Conservation (phyloP, 2,888 invertebrate genomes). For the Macrosiphum euphorbiae region DNA sequence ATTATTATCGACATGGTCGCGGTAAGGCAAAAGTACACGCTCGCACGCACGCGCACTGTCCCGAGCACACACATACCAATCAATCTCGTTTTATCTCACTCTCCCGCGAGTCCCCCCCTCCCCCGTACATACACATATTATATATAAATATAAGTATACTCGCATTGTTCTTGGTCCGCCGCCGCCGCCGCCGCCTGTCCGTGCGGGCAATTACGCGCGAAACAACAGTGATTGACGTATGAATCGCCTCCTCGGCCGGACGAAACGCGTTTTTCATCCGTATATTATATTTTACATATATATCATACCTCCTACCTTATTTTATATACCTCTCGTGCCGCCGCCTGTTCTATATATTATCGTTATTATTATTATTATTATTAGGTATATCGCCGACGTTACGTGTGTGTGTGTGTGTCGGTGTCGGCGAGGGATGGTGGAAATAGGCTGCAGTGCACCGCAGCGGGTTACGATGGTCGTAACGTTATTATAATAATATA, state of each 20-base stretch:
- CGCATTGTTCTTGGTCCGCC: conserved; percentile 22
- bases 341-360: conserved; percentile 4
- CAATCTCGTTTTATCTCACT: conserved; percentile 56
- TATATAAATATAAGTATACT: not conserved
- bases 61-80: not conserved
- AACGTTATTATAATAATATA: not conserved
- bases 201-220: conserved; percentile 60
- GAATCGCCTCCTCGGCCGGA: conserved; percentile 55
- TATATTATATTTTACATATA: not conserved
- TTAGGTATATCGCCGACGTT: conserved; percentile 10
- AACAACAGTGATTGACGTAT: conserved; percentile 60
- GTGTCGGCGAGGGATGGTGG: not conserved
- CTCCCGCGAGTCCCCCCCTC: not conserved
- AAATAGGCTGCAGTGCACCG: not conserved
- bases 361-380: conserved; percentile 10
- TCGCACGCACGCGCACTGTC: not conserved
- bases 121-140: not conserved
- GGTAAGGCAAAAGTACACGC: not conserved
- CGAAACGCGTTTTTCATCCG: conserved; percentile 60
- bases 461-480: not conserved
- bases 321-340: conserved; percentile 15
- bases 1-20: conserved; percentile 13
- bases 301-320: not conserved
- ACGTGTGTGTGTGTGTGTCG: not conserved
- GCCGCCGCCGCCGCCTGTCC: conserved; percentile 5